Percentiles rank a stretch among this genome's conserved stretches.
These are phyloP conservation scores for Euclidia mi DNA, from an alignment of 2,888 invertebrate genomes.

Conservation along the genomic window DNA sequence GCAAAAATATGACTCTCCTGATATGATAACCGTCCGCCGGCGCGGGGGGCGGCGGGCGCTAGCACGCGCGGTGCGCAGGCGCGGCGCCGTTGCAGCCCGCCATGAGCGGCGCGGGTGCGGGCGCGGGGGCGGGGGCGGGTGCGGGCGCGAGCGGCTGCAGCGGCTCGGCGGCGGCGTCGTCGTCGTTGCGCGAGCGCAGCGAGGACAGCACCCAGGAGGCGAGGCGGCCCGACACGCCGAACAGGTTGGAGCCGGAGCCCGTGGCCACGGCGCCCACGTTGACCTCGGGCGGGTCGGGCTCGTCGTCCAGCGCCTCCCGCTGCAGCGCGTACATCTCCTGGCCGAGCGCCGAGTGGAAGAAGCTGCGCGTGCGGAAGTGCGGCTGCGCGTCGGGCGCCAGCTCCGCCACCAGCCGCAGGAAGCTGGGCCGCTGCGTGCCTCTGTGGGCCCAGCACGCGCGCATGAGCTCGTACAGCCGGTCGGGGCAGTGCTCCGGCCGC, in stretches of 20 bases:
- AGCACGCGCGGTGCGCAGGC: conserved; percentile 54
- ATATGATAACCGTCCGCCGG: conserved; percentile 75
- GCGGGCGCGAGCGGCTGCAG: conserved; percentile 63
- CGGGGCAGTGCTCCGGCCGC: conserved; percentile 98
- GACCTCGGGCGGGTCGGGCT: conserved; percentile 80
- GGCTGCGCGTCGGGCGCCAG: conserved; percentile 92
- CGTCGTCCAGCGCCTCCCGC: conserved; percentile 74
- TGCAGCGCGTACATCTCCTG: conserved; percentile 88
- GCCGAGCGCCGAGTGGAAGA: conserved; percentile 91
- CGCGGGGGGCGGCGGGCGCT: conserved; percentile 15
- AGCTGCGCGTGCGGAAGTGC: conserved; percentile 90
- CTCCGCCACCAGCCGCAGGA: conserved; percentile 94
- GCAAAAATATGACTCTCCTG: conserved; percentile 76
- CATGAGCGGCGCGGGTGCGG: conserved; percentile 54
- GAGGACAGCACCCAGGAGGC: conserved; percentile 87
- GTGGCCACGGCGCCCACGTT: conserved; percentile 86
- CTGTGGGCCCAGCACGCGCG: conserved; percentile 97
- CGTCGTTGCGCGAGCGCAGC: conserved; percentile 77
- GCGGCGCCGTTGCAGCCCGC: conserved; percentile 69
- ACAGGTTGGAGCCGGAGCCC: conserved; percentile 85
- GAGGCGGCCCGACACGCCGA: conserved; percentile 86
- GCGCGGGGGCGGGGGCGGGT: conserved; percentile 39
- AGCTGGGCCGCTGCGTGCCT: conserved; percentile 93
- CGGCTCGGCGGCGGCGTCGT: conserved; percentile 79
- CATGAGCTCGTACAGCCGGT: conserved; percentile 97